Conservation (phyloP, 2,797 vertebrate species). For the Anas bernieri region DNA sequence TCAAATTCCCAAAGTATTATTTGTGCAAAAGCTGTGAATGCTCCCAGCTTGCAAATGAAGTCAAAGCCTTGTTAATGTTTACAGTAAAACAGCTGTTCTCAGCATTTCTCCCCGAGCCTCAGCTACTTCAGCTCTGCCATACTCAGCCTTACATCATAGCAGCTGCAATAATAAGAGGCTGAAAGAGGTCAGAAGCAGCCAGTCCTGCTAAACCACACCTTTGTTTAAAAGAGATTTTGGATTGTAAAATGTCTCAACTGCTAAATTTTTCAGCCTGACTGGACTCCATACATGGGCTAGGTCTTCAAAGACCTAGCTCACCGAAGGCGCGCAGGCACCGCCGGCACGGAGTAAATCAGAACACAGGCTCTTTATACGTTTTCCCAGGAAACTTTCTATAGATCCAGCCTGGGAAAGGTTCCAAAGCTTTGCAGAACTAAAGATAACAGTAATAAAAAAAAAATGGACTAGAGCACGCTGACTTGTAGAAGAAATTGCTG, state of each 20-base stretch:
- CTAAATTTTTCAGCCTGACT: conserved; percentile 60
- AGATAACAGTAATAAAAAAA: conserved; percentile 69
- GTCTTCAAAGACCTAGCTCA: conserved; percentile 54
- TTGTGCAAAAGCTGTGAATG: conserved; percentile 61
- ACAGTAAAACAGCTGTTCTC: conserved; percentile 73
- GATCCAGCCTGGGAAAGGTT: conserved; percentile 75
- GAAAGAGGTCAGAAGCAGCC: conserved; percentile 51
- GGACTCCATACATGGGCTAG: conserved; percentile 51
- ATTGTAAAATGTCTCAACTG: conserved; percentile 48
- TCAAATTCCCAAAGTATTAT: conserved; percentile 39
- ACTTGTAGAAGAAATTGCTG: conserved; percentile 51
- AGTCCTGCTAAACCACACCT: conserved; percentile 61
- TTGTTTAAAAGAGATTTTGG: conserved; percentile 61
- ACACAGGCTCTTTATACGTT: conserved; percentile 75
- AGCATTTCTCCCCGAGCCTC: conserved; percentile 51
- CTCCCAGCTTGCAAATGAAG: conserved; percentile 64
- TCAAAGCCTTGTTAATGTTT: conserved; percentile 65
- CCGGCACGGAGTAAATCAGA: conserved; percentile 45
- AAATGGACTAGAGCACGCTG: conserved; percentile 50
- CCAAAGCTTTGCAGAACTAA: conserved; percentile 74
- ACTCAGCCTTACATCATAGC: conserved; percentile 59
- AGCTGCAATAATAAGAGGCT: conserved; percentile 59
- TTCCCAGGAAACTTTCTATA: conserved; percentile 77
- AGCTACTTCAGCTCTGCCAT: conserved; percentile 36
- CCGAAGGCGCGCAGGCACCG: conserved; percentile 56